Percentiles rank a stretch among this genome's conserved stretches.
These are phyloP conservation scores for Lutraria rhynchaena DNA, from an alignment of 1,140 invertebrate species.

Conservation along the genomic window DNA sequence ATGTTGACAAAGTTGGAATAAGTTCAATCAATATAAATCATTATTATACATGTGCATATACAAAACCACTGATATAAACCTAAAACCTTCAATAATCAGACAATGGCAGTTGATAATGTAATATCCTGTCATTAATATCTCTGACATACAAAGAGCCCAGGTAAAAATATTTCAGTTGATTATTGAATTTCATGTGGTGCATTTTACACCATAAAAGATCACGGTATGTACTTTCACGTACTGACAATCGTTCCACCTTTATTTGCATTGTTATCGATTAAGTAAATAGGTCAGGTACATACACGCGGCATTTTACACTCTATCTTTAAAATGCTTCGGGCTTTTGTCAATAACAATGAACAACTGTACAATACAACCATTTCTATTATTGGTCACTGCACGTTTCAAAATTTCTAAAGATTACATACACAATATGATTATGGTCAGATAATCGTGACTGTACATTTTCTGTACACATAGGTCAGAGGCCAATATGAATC, in stretches of 20 bases:
- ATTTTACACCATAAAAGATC: constrained; percentile 24
- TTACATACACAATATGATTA: constrained; percentile 28
- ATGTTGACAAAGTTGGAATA: too few species aligned
- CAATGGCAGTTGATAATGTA: too few species aligned
- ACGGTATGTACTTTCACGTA: not conserved
- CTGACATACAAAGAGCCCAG: too few species aligned
- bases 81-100: too few species aligned
- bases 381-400: constrained; percentile 50
- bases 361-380: constrained; percentile 37
- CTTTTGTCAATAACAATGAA: constrained; percentile 40
- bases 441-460: constrained; percentile 5
- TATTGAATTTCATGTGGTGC: constrained; percentile 28
- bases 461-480: not conserved
- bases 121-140: too few species aligned
- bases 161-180: too few species aligned
- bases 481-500: too few species aligned
- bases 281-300: constrained; percentile 23
- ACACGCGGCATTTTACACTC: constrained; percentile 46
- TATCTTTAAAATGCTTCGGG: constrained; percentile 40
- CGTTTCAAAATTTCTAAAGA: constrained; percentile 34
- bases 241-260: constrained; percentile 17
- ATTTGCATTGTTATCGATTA: constrained; percentile 48
- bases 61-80: too few species aligned
- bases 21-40: too few species aligned
- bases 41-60: too few species aligned